A percentile compares a stretch with the other conserved stretches of the same genome.
Evolutionary conservation across 2,113 vertebrate genomes (phyloP).

Genomic region (Plectropomus leopardus): DNA sequence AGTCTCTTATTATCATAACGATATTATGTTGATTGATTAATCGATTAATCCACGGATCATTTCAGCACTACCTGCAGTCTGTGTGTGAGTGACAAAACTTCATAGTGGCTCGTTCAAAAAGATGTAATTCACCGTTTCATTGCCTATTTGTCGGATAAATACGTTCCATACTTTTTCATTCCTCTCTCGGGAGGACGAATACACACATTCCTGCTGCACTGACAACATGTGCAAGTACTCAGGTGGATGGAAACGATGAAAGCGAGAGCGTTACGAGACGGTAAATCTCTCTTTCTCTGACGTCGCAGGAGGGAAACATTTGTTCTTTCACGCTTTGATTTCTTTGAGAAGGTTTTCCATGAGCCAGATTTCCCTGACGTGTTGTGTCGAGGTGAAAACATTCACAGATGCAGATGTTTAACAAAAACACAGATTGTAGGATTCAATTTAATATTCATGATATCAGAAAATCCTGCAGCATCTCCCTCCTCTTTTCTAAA

Average conservation of each 20-base stretch:
- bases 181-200: slow-evolving; percentile 1
- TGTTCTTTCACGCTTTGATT: slow-evolving; percentile 5
- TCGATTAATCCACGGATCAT: no score
- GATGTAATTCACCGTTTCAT: neutral
- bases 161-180: no score
- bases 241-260: slow-evolving; percentile 35
- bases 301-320: neutral
- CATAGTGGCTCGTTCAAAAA: neutral
- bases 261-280: neutral
- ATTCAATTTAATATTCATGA: neutral
- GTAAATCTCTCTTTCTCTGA: slow-evolving; percentile 29
- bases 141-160: neutral
- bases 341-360: neutral
- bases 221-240: slow-evolving; percentile 17
- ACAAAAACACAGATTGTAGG: no score
- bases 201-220: slow-evolving; percentile 5
- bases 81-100: no score
- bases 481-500: no score
- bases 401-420: neutral
- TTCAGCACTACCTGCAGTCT: no score
- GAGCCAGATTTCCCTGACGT: neutral
- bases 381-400: neutral
- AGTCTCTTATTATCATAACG: no score
- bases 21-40: no score
- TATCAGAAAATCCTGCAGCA: neutral